Base-by-base conservation (phyloP, 1,140 invertebrate species). In the Hypothenemus hampei region DNA sequence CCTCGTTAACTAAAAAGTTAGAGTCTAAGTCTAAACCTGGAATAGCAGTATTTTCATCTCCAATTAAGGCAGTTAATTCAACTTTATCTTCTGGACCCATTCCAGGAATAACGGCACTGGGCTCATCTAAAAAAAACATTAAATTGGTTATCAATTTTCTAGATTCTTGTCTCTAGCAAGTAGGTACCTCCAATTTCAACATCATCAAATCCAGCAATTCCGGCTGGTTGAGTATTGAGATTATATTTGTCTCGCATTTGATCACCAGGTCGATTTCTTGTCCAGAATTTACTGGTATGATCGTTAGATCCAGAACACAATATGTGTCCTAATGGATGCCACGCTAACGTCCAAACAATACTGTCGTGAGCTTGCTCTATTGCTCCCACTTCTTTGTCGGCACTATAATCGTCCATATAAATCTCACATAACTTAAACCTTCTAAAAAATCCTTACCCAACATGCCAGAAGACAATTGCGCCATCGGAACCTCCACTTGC, bases 321-420 rank as follows among this genome's bases (percentile, higher is more conserved):
- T 62, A 99, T 98, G 70, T 99, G 97, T 4, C 97, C 97, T 4
- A 99, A 72, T 1, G 97, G 97, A 81, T 99, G 97, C 97, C 97
- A 99, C 16, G 93, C 91, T 58, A 99, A 75, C 11, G 93, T 92
- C 97, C 97, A 99, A 1, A 99, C 93, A 68, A 98, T 98, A 65
- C 93, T 97, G 72, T 99, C 97, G 73, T 99, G 97, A 19, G 96
- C 97, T 67, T 94, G 87, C 75, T 99, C 96, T 66, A 99, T 97
- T 19, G 89, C 86, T 3, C 96, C 97, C 21, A 99, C 89, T 80
- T 99, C 97, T 74, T 98, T 97, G 66, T 98, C 94, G 58, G 91
- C 91, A 3, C 93, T 93, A 52, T 23, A 62, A 50, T 36, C 35
- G 26, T 29, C 16, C 16, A 37, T n/a, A 21, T 23, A n/a, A n/a